phyloP scores from a whole-genome alignment of 1,140 invertebrate genomes.

The Drusus annulatus region DNA sequence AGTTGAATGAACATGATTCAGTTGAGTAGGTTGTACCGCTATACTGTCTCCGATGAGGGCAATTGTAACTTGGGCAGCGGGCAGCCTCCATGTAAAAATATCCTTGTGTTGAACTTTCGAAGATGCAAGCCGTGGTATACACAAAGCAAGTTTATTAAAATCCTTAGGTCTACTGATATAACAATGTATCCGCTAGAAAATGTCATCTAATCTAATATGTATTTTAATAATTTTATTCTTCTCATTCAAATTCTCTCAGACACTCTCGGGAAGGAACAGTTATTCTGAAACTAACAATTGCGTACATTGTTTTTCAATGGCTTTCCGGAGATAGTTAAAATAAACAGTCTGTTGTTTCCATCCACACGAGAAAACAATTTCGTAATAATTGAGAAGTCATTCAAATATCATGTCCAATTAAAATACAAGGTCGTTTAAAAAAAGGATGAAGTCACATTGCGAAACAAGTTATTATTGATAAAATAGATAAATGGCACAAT shows the following conservation, averaged over 20 bases:
- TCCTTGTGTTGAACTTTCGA: conserved; percentile 8
- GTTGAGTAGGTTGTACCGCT: too few species aligned
- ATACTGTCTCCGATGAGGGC: too few species aligned
- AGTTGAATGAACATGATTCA: too few species aligned
- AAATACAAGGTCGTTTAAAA: conserved; percentile 20
- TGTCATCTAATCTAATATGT: conserved; percentile 47
- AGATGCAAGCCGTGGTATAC: conserved; percentile 32
- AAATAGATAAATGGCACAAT: conserved; percentile 39
- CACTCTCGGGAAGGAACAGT: neutral
- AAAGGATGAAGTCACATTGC: conserved; percentile 11
- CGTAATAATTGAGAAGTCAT: too few species aligned
- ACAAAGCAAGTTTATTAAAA: conserved; percentile 19
- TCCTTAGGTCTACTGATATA: conserved; percentile 49
- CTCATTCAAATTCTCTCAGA: conserved; percentile 10
- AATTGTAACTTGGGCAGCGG: neutral
- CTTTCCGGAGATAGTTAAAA: too few species aligned
- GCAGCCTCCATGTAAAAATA: conserved; percentile 6
- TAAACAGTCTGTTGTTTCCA: too few species aligned
- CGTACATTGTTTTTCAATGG: too few species aligned
- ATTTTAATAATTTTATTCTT: conserved; percentile 29
- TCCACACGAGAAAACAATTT: too few species aligned
- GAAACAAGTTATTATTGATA: conserved; percentile 33
- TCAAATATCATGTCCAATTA: neutral
- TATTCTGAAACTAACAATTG: too few species aligned
- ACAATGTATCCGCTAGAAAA: conserved; percentile 47